These are phyloP conservation scores for Siniperca knerii DNA, from an alignment of 2,113 vertebrate genomes.

Conservation along the genomic window DNA sequence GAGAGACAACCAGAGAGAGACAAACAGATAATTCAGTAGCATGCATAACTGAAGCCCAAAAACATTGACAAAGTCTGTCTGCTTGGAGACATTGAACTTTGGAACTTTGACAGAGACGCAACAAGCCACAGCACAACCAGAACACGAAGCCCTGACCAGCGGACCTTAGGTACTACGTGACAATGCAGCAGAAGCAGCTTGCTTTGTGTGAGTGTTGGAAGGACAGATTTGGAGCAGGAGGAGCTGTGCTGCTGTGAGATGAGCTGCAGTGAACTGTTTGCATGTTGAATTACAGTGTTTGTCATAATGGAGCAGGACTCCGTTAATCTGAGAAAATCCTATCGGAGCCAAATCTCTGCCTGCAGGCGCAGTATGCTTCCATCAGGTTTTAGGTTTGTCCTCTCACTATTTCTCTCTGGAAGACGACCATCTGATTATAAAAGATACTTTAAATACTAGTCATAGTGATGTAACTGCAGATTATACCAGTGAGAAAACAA, in stretches of 20 bases:
- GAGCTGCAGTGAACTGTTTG: not conserved
- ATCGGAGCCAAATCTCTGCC: slow-evolving; percentile 30
- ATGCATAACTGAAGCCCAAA: not conserved
- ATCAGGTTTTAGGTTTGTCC: not conserved
- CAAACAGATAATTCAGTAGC: not conserved
- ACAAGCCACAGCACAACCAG: not conserved
- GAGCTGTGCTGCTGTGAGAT: not conserved
- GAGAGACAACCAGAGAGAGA: not conserved
- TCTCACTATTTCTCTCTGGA: not conserved
- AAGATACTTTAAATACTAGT: too few species aligned
- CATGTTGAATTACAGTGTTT: not conserved
- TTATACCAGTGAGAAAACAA: too few species aligned
- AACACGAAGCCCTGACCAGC: not conserved
- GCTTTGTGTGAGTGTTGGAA: not conserved
- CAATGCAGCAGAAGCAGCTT: not conserved
- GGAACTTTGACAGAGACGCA: not conserved
- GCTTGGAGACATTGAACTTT: not conserved
- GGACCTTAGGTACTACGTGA: not conserved
- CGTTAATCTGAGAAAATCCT: slow-evolving; percentile 32
- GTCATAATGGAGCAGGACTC: slow-evolving; percentile 10
- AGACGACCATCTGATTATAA: not conserved
- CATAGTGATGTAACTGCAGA: too few species aligned
- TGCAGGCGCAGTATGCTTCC: not conserved
- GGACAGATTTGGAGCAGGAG: not conserved
- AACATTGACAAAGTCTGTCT: not conserved